Percentiles rank a stretch among this genome's conserved stretches.
phyloP scores from a whole-genome alignment of 2,113 vertebrate species.

The Gymnarchus niloticus region DNA sequence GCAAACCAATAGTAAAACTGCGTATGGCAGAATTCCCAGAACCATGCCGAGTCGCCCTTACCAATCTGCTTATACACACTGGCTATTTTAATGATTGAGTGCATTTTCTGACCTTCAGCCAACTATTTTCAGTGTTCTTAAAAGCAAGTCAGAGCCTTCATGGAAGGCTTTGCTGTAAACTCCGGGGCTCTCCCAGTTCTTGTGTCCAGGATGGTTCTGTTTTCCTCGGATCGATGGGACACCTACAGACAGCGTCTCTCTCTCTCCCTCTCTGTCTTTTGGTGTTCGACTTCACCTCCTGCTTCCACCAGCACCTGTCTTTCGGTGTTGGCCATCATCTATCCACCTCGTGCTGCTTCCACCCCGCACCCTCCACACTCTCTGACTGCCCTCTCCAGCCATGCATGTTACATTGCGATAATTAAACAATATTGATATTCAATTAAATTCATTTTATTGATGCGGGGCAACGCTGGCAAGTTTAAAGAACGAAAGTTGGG shows the following conservation, averaged over 20 bases:
- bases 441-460: constrained; percentile 99
- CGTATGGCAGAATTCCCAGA: neutral
- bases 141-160: constrained; percentile 72
- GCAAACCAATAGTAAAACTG: neutral
- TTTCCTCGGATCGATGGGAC: constrained; percentile 63
- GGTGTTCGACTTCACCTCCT: constrained; percentile 35
- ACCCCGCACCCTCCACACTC: constrained; percentile 64
- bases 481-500: constrained; percentile 37
- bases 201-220: constrained; percentile 68
- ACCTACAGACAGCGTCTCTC: constrained; percentile 63
- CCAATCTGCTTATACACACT: neutral
- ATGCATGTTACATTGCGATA: constrained; percentile 96
- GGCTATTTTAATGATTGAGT: constrained; percentile 13
- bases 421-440: constrained; percentile 98
- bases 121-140: constrained; percentile 62
- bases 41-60: neutral
- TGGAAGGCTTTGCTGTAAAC: constrained; percentile 76
- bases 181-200: constrained; percentile 68
- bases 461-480: constrained; percentile 65
- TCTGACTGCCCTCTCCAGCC: constrained; percentile 75
- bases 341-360: too few relatives aligned
- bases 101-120: constrained; percentile 50
- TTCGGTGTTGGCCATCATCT: too few relatives aligned
- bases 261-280: constrained; percentile 60
- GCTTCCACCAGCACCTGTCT: too few relatives aligned